Evolutionary conservation across 2,113 vertebrate species (phyloP).

Genomic region (Rhinopomastus cyanomelas): DNA sequence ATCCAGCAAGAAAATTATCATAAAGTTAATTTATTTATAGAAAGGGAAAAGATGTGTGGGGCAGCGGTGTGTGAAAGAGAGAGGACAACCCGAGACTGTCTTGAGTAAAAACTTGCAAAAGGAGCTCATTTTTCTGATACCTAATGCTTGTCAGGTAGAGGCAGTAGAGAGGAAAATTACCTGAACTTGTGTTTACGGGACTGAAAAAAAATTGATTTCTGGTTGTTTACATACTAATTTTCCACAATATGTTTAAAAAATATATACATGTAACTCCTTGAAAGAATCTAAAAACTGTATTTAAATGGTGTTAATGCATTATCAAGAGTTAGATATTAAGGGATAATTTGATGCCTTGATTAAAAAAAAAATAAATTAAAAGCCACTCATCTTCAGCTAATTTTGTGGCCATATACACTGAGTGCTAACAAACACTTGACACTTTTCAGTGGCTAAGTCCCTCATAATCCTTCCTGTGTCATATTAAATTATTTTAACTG

Average conservation of each 20-base stretch:
- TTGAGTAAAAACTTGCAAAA: background rate
- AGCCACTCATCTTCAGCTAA: too few species aligned
- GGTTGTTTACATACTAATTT: background rate
- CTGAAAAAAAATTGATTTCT: background rate
- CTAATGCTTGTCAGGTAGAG: background rate
- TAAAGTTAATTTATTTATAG: conserved; percentile 32
- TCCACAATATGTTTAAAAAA: background rate
- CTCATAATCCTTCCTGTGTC: conserved; percentile 61
- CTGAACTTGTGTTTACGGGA: background rate
- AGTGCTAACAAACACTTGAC: conserved; percentile 42
- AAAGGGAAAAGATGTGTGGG: background rate
- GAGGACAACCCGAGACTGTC: background rate
- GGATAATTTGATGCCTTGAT: background rate
- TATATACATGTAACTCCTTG: background rate
- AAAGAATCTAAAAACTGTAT: background rate
- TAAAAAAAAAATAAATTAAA: too few species aligned
- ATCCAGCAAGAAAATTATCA: conserved; percentile 51
- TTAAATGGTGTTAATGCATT: background rate
- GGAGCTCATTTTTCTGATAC: background rate
- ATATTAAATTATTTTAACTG: conserved; percentile 62
- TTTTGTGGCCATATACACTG: conserved; percentile 35
- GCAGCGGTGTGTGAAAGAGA: background rate
- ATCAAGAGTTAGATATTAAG: background rate
- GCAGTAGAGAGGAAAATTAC: background rate
- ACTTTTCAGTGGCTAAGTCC: conserved; percentile 48